A percentile compares a stretch with the other conserved stretches of the same genome.
phyloP scores from a whole-genome alignment of 1,140 invertebrate genomes.

The Lasioglossum baleicum region DNA sequence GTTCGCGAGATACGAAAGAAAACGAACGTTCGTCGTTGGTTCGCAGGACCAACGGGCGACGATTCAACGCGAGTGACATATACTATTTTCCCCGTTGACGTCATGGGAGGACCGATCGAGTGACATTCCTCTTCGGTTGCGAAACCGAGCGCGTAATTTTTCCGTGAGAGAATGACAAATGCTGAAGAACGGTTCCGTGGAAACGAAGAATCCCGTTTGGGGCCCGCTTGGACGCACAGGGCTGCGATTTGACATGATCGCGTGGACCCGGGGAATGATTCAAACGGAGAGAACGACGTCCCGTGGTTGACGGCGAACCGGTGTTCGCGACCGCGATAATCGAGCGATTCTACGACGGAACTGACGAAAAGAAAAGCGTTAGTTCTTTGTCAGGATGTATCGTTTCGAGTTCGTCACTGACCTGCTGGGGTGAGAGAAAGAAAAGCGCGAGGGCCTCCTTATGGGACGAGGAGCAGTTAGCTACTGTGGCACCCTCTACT shows the following conservation, averaged over 20 bases:
- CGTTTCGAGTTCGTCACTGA: slow-evolving; percentile 66
- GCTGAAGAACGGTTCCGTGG: too few relatives aligned
- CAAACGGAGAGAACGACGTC: not conserved
- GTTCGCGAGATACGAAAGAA: not conserved
- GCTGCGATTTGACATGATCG: too few relatives aligned
- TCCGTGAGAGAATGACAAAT: too few relatives aligned
- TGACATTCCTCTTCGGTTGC: slow-evolving; percentile 3
- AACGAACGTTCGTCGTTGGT: not conserved
- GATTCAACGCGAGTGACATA: slow-evolving; percentile 31
- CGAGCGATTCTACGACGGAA: not conserved
- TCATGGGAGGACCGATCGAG: slow-evolving; percentile 13
- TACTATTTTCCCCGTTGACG: slow-evolving; percentile 41
- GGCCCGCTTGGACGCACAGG: too few relatives aligned
- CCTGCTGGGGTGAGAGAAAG: slow-evolving; percentile 71
- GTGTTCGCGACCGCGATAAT: not conserved
- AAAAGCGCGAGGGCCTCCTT: slow-evolving; percentile 72
- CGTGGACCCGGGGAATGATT: not conserved
- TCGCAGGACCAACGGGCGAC: not conserved
- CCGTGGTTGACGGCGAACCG: not conserved
- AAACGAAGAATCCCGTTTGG: too few relatives aligned
- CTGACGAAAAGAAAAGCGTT: not conserved
- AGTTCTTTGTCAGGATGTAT: slow-evolving; percentile 12
- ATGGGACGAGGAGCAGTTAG: slow-evolving; percentile 70
- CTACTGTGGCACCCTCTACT: slow-evolving; percentile 77
- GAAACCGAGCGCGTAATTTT: too few relatives aligned